Percentiles rank a stretch among this genome's conserved stretches.
Evolutionary conservation across 2,888 invertebrate species (phyloP).

Genomic region (Athetis lepigone): DNA sequence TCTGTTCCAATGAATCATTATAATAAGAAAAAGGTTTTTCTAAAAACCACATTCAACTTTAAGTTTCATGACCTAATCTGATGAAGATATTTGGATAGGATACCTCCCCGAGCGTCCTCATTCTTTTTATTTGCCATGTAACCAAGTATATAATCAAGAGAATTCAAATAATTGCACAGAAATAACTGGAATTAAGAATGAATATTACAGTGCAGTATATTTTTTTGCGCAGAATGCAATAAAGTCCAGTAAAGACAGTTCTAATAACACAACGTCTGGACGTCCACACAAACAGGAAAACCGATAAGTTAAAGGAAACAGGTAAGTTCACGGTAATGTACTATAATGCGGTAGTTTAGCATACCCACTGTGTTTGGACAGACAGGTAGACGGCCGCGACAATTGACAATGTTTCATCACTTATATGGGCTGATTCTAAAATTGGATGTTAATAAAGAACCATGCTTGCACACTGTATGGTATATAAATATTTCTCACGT

Average conservation of each 20-base stretch:
- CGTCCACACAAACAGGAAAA: slow-evolving; percentile 58
- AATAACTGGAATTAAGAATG: not conserved
- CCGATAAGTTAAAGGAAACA: slow-evolving; percentile 42
- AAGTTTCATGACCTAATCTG: not conserved
- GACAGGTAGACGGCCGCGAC: slow-evolving; percentile 63
- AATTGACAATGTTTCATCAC: slow-evolving; percentile 48
- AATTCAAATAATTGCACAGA: not conserved
- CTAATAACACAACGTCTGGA: slow-evolving; percentile 35
- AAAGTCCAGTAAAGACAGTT: slow-evolving; percentile 10
- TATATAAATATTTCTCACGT: slow-evolving; percentile 32
- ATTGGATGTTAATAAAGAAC: slow-evolving; percentile 57
- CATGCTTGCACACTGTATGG: slow-evolving; percentile 37
- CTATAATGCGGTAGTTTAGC: slow-evolving; percentile 61
- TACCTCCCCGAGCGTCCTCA: not conserved
- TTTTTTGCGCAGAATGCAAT: too few relatives aligned
- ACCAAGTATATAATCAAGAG: too few relatives aligned
- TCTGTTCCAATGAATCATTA: slow-evolving; percentile 38
- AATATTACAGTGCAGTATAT: not conserved
- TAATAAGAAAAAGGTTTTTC: slow-evolving; percentile 1
- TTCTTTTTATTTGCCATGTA: not conserved
- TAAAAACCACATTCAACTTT: not conserved
- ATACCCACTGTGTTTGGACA: slow-evolving; percentile 64
- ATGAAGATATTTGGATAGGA: not conserved
- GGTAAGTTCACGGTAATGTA: slow-evolving; percentile 43
- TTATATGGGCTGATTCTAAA: slow-evolving; percentile 59